phyloP scores from a whole-genome alignment of 1,140 invertebrate species.

The Leptinotarsa defecta region DNA sequence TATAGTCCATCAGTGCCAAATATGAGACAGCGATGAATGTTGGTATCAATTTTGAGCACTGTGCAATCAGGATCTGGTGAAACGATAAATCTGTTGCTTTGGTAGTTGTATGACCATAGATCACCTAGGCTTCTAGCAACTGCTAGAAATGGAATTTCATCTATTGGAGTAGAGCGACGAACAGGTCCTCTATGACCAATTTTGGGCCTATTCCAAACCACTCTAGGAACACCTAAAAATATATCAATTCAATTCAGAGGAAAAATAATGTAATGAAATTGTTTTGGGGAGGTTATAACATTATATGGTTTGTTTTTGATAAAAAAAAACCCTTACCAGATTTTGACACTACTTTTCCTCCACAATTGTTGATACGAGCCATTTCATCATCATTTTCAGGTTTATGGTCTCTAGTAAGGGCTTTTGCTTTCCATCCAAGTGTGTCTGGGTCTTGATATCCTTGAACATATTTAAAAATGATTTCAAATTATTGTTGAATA shows the following conservation, averaged over 20 bases:
- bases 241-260: too few species aligned
- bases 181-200: conserved; percentile 81
- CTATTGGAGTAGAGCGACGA: conserved; percentile 80
- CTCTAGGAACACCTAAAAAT: conserved; percentile 77
- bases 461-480: neutral
- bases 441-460: conserved; percentile 56
- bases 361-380: conserved; percentile 82
- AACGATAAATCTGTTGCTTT: conserved; percentile 88
- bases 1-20: conserved; percentile 96
- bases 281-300: too few species aligned
- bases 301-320: neutral
- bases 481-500: neutral
- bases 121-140: conserved; percentile 94
- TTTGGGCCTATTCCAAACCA: conserved; percentile 94
- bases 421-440: conserved; percentile 75
- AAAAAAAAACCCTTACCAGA: conserved; percentile 60
- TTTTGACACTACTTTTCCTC: conserved; percentile 87
- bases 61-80: conserved; percentile 96
- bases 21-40: conserved; percentile 82
- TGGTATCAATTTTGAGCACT: conserved; percentile 83
- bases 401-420: conserved; percentile 91
- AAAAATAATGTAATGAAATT: too few species aligned
- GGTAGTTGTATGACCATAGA: conserved; percentile 95
- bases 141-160: conserved; percentile 95
- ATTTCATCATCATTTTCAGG: conserved; percentile 89